These are phyloP conservation scores for Erythrolamprus reginae DNA, from an alignment of 2,113 vertebrate genomes.

Conservation along the genomic window DNA sequence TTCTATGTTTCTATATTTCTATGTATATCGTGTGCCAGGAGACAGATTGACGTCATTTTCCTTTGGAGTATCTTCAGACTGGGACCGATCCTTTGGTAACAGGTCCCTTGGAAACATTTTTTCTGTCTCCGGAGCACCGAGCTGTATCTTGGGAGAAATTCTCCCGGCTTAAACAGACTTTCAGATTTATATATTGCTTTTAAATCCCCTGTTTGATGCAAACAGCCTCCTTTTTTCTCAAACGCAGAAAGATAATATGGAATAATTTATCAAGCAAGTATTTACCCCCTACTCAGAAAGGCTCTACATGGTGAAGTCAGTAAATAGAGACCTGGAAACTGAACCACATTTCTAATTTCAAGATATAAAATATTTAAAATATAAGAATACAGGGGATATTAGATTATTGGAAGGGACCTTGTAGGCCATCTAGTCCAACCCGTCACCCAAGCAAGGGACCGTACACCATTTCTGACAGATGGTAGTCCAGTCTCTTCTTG, in stretches of 20 bases:
- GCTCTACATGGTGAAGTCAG: too few species aligned
- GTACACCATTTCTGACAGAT: too few species aligned
- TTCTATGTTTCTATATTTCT: too few species aligned
- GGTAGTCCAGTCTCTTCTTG: too few species aligned
- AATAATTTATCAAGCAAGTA: background rate
- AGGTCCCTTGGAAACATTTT: background rate
- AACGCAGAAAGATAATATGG: background rate
- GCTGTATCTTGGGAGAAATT: background rate
- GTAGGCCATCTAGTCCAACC: too few species aligned
- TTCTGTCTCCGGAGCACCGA: background rate
- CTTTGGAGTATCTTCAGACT: too few species aligned
- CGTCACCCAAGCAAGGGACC: too few species aligned
- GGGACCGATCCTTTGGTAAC: background rate
- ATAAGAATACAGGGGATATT: too few species aligned
- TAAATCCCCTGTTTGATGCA: background rate
- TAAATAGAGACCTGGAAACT: background rate
- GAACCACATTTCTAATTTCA: background rate
- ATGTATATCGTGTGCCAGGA: background rate
- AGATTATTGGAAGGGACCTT: too few species aligned
- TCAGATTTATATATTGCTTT: background rate
- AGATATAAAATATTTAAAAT: background rate
- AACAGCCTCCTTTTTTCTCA: background rate
- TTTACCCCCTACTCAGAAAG: background rate
- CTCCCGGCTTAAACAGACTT: background rate
- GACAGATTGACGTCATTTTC: background rate